Evolutionary conservation across 2,113 vertebrate species (phyloP).

Genomic region (Salminus brasiliensis): DNA sequence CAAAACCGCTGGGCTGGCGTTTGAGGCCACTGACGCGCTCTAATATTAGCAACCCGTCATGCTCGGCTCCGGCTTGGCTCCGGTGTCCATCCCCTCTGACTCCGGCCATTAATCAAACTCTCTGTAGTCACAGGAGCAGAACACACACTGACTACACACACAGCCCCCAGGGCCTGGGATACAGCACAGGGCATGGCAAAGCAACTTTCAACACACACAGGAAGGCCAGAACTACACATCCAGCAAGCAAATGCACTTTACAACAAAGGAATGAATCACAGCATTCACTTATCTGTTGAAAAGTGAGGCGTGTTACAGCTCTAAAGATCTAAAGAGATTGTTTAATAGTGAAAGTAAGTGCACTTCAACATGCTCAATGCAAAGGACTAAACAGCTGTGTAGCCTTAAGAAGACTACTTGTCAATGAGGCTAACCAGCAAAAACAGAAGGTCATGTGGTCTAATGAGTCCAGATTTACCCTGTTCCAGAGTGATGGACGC

Average conservation of each 20-base stretch:
- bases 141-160: slow-evolving; percentile 29
- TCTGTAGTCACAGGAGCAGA: slow-evolving; percentile 36
- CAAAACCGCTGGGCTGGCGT: slow-evolving; percentile 33
- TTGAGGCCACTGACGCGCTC: slow-evolving; percentile 35
- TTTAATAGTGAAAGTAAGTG: too few species aligned
- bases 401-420: too few species aligned
- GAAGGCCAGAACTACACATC: slow-evolving; percentile 1
- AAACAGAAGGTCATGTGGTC: too few species aligned
- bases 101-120: slow-evolving; percentile 56
- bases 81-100: slow-evolving; percentile 48
- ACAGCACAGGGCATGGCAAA: not conserved
- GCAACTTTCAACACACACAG: slow-evolving; percentile 12
- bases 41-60: slow-evolving; percentile 44
- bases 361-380: too few species aligned
- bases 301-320: too few species aligned
- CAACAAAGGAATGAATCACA: not conserved
- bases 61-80: slow-evolving; percentile 43
- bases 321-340: too few species aligned
- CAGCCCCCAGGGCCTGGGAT: slow-evolving; percentile 16
- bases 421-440: too few species aligned
- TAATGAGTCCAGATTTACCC: too few species aligned
- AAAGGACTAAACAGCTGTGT: too few species aligned
- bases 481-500: too few species aligned
- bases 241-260: not conserved
- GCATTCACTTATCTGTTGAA: not conserved